These are phyloP conservation scores for Yponomeuta evonymella DNA, from an alignment of 2,888 invertebrate genomes.

Conservation along the genomic window DNA sequence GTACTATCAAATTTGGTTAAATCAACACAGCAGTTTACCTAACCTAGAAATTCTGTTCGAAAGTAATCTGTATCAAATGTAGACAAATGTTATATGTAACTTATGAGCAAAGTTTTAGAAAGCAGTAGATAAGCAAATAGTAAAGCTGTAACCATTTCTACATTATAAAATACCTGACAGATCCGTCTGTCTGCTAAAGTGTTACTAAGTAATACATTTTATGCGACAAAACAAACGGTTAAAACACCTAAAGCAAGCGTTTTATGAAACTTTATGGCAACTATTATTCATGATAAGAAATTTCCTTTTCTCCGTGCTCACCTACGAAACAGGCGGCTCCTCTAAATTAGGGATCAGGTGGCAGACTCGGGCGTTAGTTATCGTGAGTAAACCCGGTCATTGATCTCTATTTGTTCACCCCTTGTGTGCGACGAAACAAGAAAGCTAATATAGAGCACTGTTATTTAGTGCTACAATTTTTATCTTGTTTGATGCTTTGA, in stretches of 20 bases:
- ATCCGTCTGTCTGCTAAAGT: background rate
- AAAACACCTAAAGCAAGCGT: background rate
- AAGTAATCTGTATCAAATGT: too few relatives aligned
- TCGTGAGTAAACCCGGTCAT: slow-evolving; percentile 46
- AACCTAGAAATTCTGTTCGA: too few relatives aligned
- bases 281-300: background rate
- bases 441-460: slow-evolving; percentile 5
- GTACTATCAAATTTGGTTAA: too few relatives aligned
- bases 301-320: background rate
- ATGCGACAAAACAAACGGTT: background rate
- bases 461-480: background rate
- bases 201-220: background rate
- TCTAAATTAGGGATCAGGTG: slow-evolving; percentile 47
- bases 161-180: too few relatives aligned
- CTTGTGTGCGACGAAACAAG: background rate
- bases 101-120: too few relatives aligned
- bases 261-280: background rate
- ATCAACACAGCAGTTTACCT: too few relatives aligned
- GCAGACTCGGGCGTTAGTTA: slow-evolving; percentile 41
- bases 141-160: too few relatives aligned
- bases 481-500: background rate
- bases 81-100: too few relatives aligned
- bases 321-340: slow-evolving; percentile 17
- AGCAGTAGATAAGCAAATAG: too few relatives aligned
- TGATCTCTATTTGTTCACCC: slow-evolving; percentile 52